These are phyloP conservation scores for Macrophya annulata DNA, from an alignment of 2,888 invertebrate species.

Conservation along the genomic window DNA sequence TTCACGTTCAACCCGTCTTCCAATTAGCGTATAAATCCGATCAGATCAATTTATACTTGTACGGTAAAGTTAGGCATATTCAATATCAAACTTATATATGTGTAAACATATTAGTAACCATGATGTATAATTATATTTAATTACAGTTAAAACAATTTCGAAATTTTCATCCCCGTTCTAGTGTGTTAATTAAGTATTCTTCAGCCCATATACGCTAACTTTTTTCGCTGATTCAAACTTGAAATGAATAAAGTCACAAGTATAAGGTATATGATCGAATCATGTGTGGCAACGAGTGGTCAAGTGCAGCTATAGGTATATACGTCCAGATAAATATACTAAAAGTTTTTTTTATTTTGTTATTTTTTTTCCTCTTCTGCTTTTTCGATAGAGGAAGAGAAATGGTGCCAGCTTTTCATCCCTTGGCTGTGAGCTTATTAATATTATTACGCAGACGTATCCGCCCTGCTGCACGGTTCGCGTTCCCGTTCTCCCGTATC, in stretches of 20 bases:
- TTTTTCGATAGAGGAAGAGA: neutral
- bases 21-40: neutral
- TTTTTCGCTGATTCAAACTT: neutral
- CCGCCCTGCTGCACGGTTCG: conserved; percentile 46
- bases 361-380: neutral
- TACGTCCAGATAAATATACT: conserved; percentile 8
- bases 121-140: neutral
- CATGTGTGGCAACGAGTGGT: neutral
- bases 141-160: neutral
- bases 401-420: conserved; percentile 45
- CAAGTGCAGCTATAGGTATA: neutral
- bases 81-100: neutral
- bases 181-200: neutral
- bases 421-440: conserved; percentile 42
- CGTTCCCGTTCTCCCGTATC: conserved; percentile 26
- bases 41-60: conserved; percentile 26
- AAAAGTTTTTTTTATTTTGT: neutral
- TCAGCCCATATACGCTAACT: neutral
- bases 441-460: conserved; percentile 51
- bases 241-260: neutral
- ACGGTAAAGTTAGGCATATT: conserved; percentile 14
- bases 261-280: neutral
- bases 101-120: neutral
- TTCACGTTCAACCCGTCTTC: neutral
- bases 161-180: neutral